Percentiles rank a stretch among this genome's conserved stretches.
These are phyloP conservation scores for Sipha flava DNA, from an alignment of 1,140 invertebrate species.

Conservation along the genomic window DNA sequence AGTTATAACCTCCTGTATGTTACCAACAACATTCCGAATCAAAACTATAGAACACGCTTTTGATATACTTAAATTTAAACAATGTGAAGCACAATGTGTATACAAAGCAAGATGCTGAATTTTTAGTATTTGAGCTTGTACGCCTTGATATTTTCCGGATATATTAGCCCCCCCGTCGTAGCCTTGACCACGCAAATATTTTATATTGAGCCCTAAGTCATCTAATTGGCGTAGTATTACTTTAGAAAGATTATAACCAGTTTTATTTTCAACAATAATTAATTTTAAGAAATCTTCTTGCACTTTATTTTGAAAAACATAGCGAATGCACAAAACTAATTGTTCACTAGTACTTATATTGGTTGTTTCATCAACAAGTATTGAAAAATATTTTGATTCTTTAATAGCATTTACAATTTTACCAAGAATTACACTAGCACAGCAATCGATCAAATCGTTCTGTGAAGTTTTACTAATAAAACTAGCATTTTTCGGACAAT, in stretches of 20 bases:
- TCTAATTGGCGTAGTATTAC: background rate
- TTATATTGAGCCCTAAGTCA: no score
- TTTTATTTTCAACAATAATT: background rate
- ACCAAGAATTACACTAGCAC: constrained; percentile 12
- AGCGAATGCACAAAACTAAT: constrained; percentile 15
- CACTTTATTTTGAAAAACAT: constrained; percentile 27
- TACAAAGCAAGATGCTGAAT: no score
- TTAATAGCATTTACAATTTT: constrained; percentile 20
- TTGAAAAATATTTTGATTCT: no score
- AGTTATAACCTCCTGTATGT: constrained; percentile 8
- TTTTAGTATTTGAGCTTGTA: no score
- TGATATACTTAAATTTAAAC: no score
- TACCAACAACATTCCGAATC: constrained; percentile 33
- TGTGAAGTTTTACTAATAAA: constrained; percentile 36
- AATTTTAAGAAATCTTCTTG: constrained; percentile 28
- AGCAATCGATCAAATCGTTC: constrained; percentile 27
- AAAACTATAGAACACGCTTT: no score
- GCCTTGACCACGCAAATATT: no score
- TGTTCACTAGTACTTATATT: no score
- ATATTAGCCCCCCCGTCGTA: no score
- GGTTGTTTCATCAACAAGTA: no score
- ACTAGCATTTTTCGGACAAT: background rate
- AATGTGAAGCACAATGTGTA: no score
- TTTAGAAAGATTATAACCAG: background rate
- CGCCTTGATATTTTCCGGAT: no score